Base-by-base conservation (phyloP, 2,113 vertebrate genomes). In the Alouatta palliata region DNA sequence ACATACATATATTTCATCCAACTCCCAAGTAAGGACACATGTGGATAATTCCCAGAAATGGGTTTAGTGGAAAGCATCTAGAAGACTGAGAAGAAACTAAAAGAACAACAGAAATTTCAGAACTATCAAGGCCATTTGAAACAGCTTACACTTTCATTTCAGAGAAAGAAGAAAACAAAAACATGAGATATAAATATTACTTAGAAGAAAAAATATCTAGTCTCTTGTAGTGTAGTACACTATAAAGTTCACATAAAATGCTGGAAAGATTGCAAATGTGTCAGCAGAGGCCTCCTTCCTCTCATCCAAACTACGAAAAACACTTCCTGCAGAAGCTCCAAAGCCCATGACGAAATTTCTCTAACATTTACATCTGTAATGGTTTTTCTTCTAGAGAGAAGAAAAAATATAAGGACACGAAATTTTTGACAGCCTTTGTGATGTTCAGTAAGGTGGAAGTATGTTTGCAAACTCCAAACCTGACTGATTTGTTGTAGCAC, bases 401-500 rank as follows among this genome's bases (percentile, higher is more conserved):
- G 94, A 95, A 93, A 96, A 98, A 95, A 97, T 93, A 97, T 8
- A 96, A 80, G 90, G 85, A 97, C 97, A 92, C 81, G 90, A 97
- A 97, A 97, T 94, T 86, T 97, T 81, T 98, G 98, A 98, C 98
- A 98, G 97, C 73, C 87, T 98, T 95, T 97, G 93, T 98, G 97
- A 98, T 98, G 97, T 96, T 95, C 98, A 86, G 10, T 90, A 97
- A 58, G 95, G 98, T 96, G 95, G 97, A 97, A 98, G 93, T 85
- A 84, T 97, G 97, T 98, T 98, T 98, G 95, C 98, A 96, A 98
- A 98, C 98, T 97, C 93, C 97, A 82, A 93, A 96, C 94, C 92
- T 91, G 90, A 98, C 86, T 97, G 98, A 98, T 98, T 97, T 95
- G 94, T 95, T 82, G 93, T 58, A 95, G 97, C 96, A 89, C 95